A percentile compares a stretch with the other conserved stretches of the same genome.
Conservation (phyloP, 2,888 invertebrate genomes). For the Antheraea yamamai region DNA sequence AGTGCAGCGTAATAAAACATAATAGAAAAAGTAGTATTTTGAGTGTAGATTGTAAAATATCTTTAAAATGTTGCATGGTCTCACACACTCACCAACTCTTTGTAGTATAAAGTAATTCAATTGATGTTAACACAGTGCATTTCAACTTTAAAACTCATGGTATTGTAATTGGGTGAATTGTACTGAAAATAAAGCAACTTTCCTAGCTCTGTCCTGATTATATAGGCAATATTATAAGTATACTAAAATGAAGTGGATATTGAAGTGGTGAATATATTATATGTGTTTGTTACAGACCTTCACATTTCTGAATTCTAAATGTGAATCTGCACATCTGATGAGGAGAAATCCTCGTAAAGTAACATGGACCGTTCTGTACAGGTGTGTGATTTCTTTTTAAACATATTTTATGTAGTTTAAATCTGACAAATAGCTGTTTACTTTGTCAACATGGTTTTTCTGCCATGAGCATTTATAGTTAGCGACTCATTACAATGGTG, state of each 20-base stretch:
- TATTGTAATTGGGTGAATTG: too few relatives aligned
- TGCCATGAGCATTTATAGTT: neutral
- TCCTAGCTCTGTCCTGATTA: too few relatives aligned
- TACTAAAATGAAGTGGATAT: neutral
- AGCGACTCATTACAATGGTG: too few relatives aligned
- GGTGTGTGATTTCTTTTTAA: constrained; percentile 61
- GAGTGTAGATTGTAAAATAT: neutral
- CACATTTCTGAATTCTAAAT: constrained; percentile 98
- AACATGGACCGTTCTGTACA: constrained; percentile 99
- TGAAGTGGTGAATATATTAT: neutral
- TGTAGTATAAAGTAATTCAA: neutral
- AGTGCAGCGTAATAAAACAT: neutral
- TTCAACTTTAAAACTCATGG: too few relatives aligned
- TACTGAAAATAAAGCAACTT: too few relatives aligned
- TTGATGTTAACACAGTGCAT: neutral
- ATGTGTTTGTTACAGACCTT: constrained; percentile 86
- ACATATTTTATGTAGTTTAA: neutral
- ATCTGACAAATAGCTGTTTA: neutral
- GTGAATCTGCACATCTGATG: constrained; percentile 97
- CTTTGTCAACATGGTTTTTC: neutral
- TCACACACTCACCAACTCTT: neutral
- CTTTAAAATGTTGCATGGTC: neutral
- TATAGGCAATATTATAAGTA: too few relatives aligned
- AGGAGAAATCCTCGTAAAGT: constrained; percentile 99
- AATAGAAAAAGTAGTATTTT: neutral